These are phyloP conservation scores for Emydura subglobosa DNA, from an alignment of 2,113 vertebrate genomes.

Conservation along the genomic window DNA sequence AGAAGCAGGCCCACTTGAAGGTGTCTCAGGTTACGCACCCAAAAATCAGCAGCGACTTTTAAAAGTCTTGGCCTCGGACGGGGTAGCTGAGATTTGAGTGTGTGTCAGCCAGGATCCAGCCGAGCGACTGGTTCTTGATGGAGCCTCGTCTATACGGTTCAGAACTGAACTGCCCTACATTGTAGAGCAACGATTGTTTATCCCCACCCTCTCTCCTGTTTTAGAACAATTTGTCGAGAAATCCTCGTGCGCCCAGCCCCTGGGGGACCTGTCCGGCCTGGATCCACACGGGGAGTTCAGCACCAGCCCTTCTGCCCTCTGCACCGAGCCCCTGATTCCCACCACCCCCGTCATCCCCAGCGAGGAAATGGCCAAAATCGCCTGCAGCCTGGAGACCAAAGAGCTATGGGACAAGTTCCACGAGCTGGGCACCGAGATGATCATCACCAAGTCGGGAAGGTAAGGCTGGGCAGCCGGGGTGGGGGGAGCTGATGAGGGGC, in stretches of 20 bases:
- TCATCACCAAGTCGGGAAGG: conserved; percentile 99
- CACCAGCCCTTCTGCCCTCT: conserved; percentile 83
- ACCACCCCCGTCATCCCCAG: conserved; percentile 92
- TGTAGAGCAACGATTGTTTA: not conserved
- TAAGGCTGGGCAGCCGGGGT: conserved; percentile 44
- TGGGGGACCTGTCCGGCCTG: conserved; percentile 88
- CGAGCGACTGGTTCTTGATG: not conserved
- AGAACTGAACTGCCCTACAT: not conserved
- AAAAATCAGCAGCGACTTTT: not conserved
- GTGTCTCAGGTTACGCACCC: not conserved
- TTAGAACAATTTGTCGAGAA: conserved; percentile 98
- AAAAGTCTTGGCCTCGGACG: not conserved
- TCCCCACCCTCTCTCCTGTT: not conserved
- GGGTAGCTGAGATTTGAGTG: too few species aligned
- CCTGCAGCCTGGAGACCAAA: conserved; percentile 97
- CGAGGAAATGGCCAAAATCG: conserved; percentile 98
- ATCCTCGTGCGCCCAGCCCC: conserved; percentile 89
- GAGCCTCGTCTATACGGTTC: not conserved
- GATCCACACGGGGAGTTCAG: conserved; percentile 87
- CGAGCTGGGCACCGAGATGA: conserved; percentile 98
- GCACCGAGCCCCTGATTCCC: conserved; percentile 96
- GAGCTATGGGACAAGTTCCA: conserved; percentile 99
- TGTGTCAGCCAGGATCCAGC: not conserved
- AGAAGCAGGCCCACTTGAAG: not conserved
- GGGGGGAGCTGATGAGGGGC: not conserved